phyloP scores from a whole-genome alignment of 2,113 vertebrate genomes.

The Pachypanchax playfairii region DNA sequence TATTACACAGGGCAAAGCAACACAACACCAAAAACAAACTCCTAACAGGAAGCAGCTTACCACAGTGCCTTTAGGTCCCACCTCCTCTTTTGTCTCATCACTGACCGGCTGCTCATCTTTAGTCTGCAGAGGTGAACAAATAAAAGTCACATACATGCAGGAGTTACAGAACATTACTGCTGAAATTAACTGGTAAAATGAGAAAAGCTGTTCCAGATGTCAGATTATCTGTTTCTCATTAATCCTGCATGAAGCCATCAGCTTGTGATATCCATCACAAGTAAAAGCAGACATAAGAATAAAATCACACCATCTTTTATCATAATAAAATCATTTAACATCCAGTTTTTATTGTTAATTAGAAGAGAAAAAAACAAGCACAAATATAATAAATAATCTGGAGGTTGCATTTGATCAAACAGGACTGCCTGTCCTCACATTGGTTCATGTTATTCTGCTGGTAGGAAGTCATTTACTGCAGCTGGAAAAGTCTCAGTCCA shows the following conservation, averaged over 20 bases:
- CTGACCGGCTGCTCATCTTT: constrained; percentile 35
- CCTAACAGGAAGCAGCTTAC: constrained; percentile 39
- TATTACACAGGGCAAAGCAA: background rate
- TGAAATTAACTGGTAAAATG: background rate
- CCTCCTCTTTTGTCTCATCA: constrained; percentile 31
- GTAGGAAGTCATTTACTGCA: too few species aligned
- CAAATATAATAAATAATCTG: too few species aligned
- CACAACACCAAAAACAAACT: background rate
- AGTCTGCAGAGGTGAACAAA: constrained; percentile 38
- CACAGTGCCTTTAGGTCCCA: constrained; percentile 53
- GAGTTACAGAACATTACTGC: background rate
- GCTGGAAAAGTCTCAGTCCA: too few species aligned
- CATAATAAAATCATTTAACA: background rate
- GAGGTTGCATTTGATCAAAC: too few species aligned
- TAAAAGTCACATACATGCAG: background rate
- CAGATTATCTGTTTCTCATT: constrained; percentile 4
- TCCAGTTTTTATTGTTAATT: background rate
- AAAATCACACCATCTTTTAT: background rate
- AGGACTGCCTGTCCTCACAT: too few species aligned
- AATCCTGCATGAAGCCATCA: background rate
- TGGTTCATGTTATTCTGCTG: too few species aligned
- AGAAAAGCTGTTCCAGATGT: background rate
- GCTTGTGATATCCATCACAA: background rate
- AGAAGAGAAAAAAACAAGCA: background rate
- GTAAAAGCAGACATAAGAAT: background rate